Conservation (phyloP, 2,888 invertebrate genomes). For the Nomada ruficornis region DNA sequence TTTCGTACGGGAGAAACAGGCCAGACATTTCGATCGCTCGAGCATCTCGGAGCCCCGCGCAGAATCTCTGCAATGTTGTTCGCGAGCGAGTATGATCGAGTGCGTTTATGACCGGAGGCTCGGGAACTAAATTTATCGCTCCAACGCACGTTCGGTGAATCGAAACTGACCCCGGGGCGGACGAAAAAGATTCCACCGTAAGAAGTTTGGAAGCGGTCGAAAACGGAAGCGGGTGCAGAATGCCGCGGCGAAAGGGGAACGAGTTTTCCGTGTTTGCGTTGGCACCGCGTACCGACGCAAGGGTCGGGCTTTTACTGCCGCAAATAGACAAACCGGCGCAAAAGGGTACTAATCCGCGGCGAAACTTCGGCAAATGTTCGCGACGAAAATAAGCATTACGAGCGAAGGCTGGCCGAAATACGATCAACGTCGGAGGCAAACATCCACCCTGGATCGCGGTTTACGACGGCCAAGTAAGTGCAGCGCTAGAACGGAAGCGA, state of each 20-base stretch:
- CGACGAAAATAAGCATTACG: constrained; percentile 73
- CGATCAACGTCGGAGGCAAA: constrained; percentile 47
- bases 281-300: constrained; percentile 33
- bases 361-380: constrained; percentile 48
- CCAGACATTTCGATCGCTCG: too few species aligned
- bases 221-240: constrained; percentile 3
- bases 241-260: constrained; percentile 40
- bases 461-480: constrained; percentile 18
- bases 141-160: constrained; percentile 7
- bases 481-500: neutral
- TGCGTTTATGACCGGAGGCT: constrained; percentile 36
- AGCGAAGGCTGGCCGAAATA: constrained; percentile 51
- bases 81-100: constrained; percentile 59
- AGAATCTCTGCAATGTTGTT: constrained; percentile 29
- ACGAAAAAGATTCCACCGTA: neutral
- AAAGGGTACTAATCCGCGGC: constrained; percentile 52
- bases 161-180: constrained; percentile 31
- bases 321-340: constrained; percentile 50
- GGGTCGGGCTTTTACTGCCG: constrained; percentile 46
- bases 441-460: constrained; percentile 15
- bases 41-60: constrained; percentile 1
- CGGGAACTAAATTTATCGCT: constrained; percentile 62
- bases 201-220: neutral
- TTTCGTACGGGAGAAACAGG: too few species aligned
- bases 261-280: constrained; percentile 66